Evolutionary conservation across 2,797 vertebrate species (phyloP).

Genomic region (Iguana delicatissima): DNA sequence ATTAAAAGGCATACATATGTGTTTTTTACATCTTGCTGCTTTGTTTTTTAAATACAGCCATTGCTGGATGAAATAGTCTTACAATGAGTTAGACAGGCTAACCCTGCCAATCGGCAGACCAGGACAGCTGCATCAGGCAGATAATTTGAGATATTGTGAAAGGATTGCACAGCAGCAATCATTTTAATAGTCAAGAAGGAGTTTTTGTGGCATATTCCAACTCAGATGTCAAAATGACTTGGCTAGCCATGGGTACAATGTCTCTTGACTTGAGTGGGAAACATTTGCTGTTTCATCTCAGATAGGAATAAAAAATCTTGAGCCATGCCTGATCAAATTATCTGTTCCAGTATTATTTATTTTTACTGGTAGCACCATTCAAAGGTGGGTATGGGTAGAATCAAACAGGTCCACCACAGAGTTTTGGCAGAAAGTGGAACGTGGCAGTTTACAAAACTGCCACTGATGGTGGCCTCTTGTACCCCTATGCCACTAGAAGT

Average conservation of each 20-base stretch:
- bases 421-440: too few relatives aligned
- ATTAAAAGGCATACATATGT: conserved; percentile 55
- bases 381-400: too few relatives aligned
- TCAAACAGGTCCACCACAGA: too few relatives aligned
- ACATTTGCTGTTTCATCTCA: too few relatives aligned
- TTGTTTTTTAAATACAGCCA: conserved; percentile 44
- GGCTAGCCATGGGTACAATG: not conserved
- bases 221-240: not conserved
- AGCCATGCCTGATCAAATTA: too few relatives aligned
- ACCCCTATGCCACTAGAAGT: too few relatives aligned
- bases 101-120: not conserved
- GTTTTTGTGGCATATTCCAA: not conserved
- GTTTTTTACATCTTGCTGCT: conserved; percentile 51
- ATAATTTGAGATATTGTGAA: not conserved
- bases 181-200: not conserved
- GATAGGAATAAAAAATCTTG: too few relatives aligned
- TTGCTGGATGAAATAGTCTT: not conserved
- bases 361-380: too few relatives aligned
- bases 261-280: too few relatives aligned
- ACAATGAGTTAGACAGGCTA: not conserved
- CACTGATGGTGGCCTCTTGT: too few relatives aligned
- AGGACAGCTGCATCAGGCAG: not conserved
- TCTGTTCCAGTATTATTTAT: too few relatives aligned
- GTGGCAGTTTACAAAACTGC: too few relatives aligned
- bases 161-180: not conserved